phyloP scores from a whole-genome alignment of 1,140 invertebrate species.

The Physella acuta region DNA sequence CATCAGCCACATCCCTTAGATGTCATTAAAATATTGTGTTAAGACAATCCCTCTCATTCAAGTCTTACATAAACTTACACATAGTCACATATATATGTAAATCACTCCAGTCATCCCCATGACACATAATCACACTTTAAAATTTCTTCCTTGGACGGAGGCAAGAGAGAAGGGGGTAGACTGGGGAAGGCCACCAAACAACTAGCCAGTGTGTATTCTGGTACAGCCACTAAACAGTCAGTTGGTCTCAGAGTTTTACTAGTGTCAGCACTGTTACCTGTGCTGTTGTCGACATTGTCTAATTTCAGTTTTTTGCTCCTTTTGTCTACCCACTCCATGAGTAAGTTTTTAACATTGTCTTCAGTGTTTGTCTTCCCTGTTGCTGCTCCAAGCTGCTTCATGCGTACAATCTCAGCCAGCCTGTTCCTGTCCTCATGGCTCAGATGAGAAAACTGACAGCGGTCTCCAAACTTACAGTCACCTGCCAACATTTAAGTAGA shows the following conservation, averaged over 20 bases:
- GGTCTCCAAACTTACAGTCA: conserved; percentile 14
- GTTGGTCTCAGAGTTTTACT: neutral
- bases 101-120: too few species aligned
- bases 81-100: too few species aligned
- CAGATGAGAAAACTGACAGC: conserved; percentile 21
- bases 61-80: too few species aligned
- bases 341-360: neutral
- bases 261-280: neutral
- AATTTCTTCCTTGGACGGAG: conserved; percentile 4
- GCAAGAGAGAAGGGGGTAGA: conserved; percentile 17
- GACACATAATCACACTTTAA: conserved; percentile 5
- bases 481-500: too few species aligned
- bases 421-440: conserved; percentile 8
- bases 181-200: conserved; percentile 8
- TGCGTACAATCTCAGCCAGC: neutral
- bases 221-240: conserved; percentile 10
- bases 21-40: too few species aligned
- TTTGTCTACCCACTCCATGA: conserved; percentile 5
- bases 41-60: too few species aligned
- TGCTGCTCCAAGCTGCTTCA: conserved; percentile 13
- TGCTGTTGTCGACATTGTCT: neutral
- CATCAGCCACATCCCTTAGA: too few species aligned
- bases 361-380: neutral
- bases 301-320: conserved; percentile 7
- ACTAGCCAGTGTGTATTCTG: conserved; percentile 15